Conservation (phyloP, 2,797 vertebrate genomes). For the Falco concolor region DNA sequence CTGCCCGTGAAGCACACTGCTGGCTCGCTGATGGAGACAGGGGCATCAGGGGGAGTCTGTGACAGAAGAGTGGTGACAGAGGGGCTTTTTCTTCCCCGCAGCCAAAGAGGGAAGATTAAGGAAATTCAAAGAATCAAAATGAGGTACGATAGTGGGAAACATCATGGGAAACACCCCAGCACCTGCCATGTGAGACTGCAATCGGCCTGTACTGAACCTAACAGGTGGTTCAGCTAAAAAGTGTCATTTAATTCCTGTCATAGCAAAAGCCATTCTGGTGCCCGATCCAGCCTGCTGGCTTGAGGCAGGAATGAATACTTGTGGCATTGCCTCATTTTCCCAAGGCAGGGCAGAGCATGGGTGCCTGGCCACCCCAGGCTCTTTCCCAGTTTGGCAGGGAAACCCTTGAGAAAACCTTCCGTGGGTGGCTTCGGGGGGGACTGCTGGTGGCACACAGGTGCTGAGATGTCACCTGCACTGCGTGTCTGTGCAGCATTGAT, state of each 20-base stretch:
- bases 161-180: not conserved
- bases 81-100: not conserved
- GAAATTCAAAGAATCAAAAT: not conserved
- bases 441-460: fast-evolving
- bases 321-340: not conserved
- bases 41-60: not conserved
- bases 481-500: not conserved
- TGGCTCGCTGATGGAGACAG: not conserved
- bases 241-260: not conserved
- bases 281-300: not conserved
- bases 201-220: not conserved
- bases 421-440: fast-evolving
- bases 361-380: not conserved
- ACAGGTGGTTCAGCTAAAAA: not conserved
- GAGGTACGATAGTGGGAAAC: not conserved
- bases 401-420: not conserved
- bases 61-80: not conserved
- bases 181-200: not conserved
- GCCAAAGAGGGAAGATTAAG: not conserved
- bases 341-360: fast-evolving
- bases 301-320: not conserved
- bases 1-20: not conserved
- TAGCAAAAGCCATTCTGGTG: not conserved
- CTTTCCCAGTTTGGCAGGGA: not conserved
- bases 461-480: fast-evolving